Evolutionary conservation across 2,113 vertebrate species (phyloP), one percentile per base, ranked within the genome.

Genomic region (Fulica atra): DNA sequence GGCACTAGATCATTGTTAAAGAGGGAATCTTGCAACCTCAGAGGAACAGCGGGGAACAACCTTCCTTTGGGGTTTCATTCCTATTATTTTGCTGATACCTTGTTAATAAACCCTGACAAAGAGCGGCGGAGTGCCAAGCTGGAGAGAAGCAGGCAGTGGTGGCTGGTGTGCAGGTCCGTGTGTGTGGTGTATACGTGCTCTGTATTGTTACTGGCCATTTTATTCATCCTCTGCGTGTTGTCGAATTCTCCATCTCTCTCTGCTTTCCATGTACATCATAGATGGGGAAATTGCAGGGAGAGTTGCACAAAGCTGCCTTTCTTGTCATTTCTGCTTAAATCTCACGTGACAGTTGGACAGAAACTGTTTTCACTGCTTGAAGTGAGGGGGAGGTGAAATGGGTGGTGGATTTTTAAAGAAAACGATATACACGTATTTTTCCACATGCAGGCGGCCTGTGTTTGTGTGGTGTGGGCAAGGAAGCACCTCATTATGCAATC

Each of bases 321-420:
- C 95, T 96, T 97, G 96, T 95, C 76, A 96, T 82, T 88, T 96
- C 92, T 94, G 93, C 93, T 95, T 92, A 90, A 91, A 96, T 91
- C 89, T 96, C 94, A 96, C 94, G 90, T 96, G 96, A 96, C 70
- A 65, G 92, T 94, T 95, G 92, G 94, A 96, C 91, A 95, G 95
- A 96, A 96, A 86, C 89, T 76, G 88, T 97, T 96, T 95, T 92
- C 89, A 92, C 80, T 95, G 94, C 89, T 23, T 72, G 54, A 89
- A 92, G 79, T 92, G 88, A 94, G 92, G 95, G 92, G 94, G 90
- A 92, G 81, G 89, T 92, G 94, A 88, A 93, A 93, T 50, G 92
- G 69, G 84, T 88, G 95, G 48, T 85, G 83, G 48, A 92, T 89
- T 95, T 94, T 80, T 69, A 85, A 94, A 93, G 93, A 77, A 87